Evolutionary conservation across 2,113 vertebrate species (phyloP).

Genomic region (Hipposideros armiger): DNA sequence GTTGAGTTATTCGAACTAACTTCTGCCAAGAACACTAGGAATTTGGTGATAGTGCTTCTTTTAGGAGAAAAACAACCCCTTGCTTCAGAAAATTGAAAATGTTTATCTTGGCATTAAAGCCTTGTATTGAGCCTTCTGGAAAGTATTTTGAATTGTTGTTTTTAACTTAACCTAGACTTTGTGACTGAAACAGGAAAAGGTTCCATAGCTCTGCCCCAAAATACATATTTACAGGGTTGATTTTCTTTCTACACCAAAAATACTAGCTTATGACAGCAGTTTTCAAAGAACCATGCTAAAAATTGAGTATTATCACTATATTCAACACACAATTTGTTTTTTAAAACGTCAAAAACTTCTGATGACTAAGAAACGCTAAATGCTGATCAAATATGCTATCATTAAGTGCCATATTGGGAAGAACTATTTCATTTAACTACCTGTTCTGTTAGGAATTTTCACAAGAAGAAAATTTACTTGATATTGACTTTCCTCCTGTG

Average conservation of each 20-base stretch:
- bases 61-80: slow-evolving; percentile 75
- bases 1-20: slow-evolving; percentile 67
- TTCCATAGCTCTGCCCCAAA: slow-evolving; percentile 63
- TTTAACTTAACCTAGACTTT: slow-evolving; percentile 77
- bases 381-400: background rate
- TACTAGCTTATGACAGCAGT: slow-evolving; percentile 61
- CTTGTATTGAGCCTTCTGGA: slow-evolving; percentile 78
- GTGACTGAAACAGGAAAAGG: slow-evolving; percentile 76
- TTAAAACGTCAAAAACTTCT: slow-evolving; percentile 55
- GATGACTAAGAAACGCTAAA: slow-evolving; percentile 47
- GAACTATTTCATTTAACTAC: background rate
- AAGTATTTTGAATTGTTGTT: slow-evolving; percentile 82
- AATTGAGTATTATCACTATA: slow-evolving; percentile 18
- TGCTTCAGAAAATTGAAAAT: slow-evolving; percentile 78
- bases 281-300: slow-evolving; percentile 61
- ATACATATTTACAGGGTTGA: slow-evolving; percentile 73
- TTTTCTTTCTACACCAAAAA: slow-evolving; percentile 73
- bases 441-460: slow-evolving; percentile 20
- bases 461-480: background rate
- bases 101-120: slow-evolving; percentile 79
- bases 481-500: background rate
- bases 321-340: slow-evolving; percentile 21
- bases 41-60: slow-evolving; percentile 76
- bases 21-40: slow-evolving; percentile 72
- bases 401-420: background rate